Percentiles rank a stretch among this genome's conserved stretches.
Conservation (phyloP, 2,888 invertebrate genomes). For the Heliconius cydno region DNA sequence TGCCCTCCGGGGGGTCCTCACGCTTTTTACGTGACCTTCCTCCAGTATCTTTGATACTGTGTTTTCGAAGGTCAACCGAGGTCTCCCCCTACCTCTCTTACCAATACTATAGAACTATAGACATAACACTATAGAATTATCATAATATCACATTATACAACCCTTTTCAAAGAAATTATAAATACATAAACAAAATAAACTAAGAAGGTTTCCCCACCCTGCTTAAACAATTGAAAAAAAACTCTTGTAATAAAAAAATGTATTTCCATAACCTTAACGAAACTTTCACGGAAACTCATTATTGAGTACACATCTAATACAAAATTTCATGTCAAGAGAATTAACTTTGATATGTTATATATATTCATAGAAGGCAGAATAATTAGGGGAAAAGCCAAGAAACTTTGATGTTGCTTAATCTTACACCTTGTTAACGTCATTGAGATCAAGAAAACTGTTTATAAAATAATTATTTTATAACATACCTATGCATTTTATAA, state of each 20-base stretch:
- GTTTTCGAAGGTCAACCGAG: no score
- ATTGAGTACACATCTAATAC: conserved; percentile 47
- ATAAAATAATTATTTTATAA: not conserved
- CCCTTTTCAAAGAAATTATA: not conserved
- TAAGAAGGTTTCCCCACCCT: not conserved
- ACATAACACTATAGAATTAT: no score
- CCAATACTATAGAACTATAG: no score
- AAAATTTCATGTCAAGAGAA: conserved; percentile 66
- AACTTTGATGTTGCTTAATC: conserved; percentile 62
- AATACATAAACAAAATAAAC: not conserved
- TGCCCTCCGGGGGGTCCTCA: no score
- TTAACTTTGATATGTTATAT: conserved; percentile 65
- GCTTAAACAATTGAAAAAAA: not conserved
- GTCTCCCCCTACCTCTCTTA: no score
- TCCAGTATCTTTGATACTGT: no score
- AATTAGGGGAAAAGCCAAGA: conserved; percentile 65
- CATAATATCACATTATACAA: no score
- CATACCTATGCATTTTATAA: not conserved
- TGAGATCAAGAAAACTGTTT: conserved; percentile 34
- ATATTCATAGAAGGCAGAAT: conserved; percentile 69
- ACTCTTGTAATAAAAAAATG: not conserved
- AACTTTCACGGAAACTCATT: conserved; percentile 54
- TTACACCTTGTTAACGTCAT: conserved; percentile 48
- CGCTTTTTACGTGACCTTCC: no score
- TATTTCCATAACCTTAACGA: conserved; percentile 26